phyloP scores from a whole-genome alignment of 2,888 invertebrate genomes.

The Dryomyza anilis region DNA sequence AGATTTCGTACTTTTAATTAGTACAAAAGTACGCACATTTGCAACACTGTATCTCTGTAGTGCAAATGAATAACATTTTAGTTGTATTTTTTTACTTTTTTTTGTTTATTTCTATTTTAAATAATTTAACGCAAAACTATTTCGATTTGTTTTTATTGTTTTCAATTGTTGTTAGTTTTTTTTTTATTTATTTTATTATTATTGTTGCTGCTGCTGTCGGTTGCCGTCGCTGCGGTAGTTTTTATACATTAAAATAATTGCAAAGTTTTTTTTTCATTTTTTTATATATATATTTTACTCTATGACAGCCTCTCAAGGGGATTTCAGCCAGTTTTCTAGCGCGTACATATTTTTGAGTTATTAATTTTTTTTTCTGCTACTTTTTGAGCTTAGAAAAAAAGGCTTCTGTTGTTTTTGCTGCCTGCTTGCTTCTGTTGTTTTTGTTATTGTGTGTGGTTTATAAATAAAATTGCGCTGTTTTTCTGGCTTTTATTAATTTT shows the following conservation, averaged over 20 bases:
- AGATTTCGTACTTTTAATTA: not conserved
- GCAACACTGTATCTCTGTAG: not conserved
- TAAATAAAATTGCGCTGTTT: conserved; percentile 20
- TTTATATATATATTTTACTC: too few species aligned
- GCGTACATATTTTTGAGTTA: conserved; percentile 15
- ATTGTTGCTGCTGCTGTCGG: conserved; percentile 15
- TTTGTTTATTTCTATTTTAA: conserved; percentile 16
- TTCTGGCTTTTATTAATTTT: conserved; percentile 19
- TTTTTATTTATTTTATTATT: conserved; percentile 31
- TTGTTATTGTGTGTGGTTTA: conserved; percentile 18
- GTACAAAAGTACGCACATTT: not conserved
- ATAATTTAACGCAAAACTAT: conserved; percentile 26
- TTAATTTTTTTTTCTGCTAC: conserved; percentile 15
- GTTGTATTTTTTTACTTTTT: conserved; percentile 8
- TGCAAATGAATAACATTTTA: conserved; percentile 19
- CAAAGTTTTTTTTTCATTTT: conserved; percentile 35
- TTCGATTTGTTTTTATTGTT: conserved; percentile 22
- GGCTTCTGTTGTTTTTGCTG: not conserved
- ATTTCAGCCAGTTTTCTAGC: conserved; percentile 27
- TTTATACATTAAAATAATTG: conserved; percentile 36
- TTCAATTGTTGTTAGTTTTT: conserved; percentile 14
- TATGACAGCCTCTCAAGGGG: conserved; percentile 38
- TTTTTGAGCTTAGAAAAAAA: conserved; percentile 13
- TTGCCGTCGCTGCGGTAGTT: conserved; percentile 9
- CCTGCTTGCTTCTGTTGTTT: conserved; percentile 3